phyloP scores from a whole-genome alignment of 2,888 invertebrate genomes.

The Clostera curtula region DNA sequence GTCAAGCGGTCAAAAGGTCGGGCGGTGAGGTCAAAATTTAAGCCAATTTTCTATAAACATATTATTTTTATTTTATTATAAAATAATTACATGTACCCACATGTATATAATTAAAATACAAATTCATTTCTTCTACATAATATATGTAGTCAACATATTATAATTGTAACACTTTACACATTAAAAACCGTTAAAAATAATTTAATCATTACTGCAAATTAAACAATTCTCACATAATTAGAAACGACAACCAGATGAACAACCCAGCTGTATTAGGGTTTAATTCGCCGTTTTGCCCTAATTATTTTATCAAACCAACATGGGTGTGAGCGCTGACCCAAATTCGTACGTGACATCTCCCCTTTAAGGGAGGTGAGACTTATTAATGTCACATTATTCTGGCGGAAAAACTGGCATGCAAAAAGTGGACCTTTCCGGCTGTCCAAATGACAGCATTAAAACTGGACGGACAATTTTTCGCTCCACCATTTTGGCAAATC shows the following conservation, averaged over 20 bases:
- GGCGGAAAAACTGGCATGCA: slow-evolving; percentile 40
- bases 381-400: slow-evolving; percentile 60
- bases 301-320: slow-evolving; percentile 36
- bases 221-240: slow-evolving; percentile 17
- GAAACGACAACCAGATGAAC: slow-evolving; percentile 18
- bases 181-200: too few species aligned
- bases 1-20: too few species aligned
- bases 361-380: slow-evolving; percentile 47
- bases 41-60: too few species aligned
- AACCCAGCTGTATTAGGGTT: slow-evolving; percentile 18
- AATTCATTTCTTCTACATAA: too few species aligned
- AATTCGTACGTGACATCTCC: slow-evolving; percentile 45
- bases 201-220: too few species aligned
- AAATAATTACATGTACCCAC: too few species aligned
- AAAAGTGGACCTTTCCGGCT: slow-evolving; percentile 51
- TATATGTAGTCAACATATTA: too few species aligned
- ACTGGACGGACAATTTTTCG: slow-evolving; percentile 33
- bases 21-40: too few species aligned
- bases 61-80: too few species aligned
- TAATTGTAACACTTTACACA: too few species aligned
- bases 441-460: slow-evolving; percentile 57
- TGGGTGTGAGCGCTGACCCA: slow-evolving; percentile 36
- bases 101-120: too few species aligned
- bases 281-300: slow-evolving; percentile 24
- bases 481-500: slow-evolving; percentile 25